Percentiles rank a stretch among this genome's conserved stretches.
These are phyloP conservation scores for Micrasema longulum DNA, from an alignment of 1,140 invertebrate species.

Conservation along the genomic window DNA sequence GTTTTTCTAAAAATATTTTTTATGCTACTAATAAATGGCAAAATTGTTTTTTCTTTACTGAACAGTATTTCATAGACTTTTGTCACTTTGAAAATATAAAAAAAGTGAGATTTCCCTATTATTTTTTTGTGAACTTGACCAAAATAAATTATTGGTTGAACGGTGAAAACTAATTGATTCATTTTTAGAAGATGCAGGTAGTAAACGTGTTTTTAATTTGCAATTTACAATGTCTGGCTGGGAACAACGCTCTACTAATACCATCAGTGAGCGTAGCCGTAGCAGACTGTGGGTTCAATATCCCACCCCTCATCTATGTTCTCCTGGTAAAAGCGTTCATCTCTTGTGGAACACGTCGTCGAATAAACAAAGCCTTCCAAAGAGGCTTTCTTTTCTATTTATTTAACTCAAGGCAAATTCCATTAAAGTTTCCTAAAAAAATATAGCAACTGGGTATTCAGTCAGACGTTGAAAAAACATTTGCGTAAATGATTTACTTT, in stretches of 20 bases:
- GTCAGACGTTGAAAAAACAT: conserved; percentile 19
- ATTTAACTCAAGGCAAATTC: conserved; percentile 29
- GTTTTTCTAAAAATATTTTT: too few species aligned
- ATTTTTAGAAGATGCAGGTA: conserved; percentile 31
- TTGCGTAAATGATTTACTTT: background rate
- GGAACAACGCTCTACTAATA: background rate
- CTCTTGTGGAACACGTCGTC: conserved; percentile 39
- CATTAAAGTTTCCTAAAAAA: conserved; percentile 44
- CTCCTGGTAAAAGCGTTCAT: conserved; percentile 39
- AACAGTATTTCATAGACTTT: too few species aligned
- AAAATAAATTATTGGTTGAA: conserved; percentile 10
- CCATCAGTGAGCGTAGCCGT: conserved; percentile 1
- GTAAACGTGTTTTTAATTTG: conserved; percentile 53
- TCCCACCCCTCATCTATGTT: conserved; percentile 28
- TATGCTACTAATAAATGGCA: too few species aligned
- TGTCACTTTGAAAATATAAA: too few species aligned
- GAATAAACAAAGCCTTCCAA: conserved; percentile 38
- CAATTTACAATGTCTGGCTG: conserved; percentile 44
- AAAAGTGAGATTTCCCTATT: too few species aligned
- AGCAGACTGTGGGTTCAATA: background rate
- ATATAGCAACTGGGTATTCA: background rate
- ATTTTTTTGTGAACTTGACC: too few species aligned
- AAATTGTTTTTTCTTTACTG: too few species aligned
- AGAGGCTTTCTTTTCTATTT: conserved; percentile 38
- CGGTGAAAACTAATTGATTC: conserved; percentile 24